Conservation (phyloP, 2,888 invertebrate species). For the Ferdinandea cuprea region DNA sequence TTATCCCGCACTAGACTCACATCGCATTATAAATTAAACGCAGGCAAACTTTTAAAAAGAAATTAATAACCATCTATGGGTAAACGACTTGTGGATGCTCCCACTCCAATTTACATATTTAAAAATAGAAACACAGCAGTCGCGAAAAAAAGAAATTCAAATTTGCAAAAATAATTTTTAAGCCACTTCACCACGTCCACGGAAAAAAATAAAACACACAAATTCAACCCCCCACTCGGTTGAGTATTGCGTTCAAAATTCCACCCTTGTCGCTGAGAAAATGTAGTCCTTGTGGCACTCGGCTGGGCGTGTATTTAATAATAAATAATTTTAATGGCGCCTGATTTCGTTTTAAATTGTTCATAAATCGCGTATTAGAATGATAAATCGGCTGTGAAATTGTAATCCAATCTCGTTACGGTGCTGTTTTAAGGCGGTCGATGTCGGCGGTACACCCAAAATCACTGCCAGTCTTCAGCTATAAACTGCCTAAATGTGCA, state of each 20-base stretch:
- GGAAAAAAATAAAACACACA: background rate
- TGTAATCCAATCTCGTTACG: conserved; percentile 76
- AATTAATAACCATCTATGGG: conserved; percentile 44
- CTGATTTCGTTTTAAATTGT: conserved; percentile 79
- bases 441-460: conserved; percentile 27
- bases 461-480: conserved; percentile 54
- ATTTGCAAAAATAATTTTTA: conserved; percentile 61
- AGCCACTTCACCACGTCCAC: conserved; percentile 36
- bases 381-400: conserved; percentile 81
- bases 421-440: conserved; percentile 20
- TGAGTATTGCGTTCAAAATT: background rate
- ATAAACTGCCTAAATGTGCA: conserved; percentile 6
- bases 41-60: conserved; percentile 49
- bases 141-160: conserved; percentile 52
- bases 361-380: conserved; percentile 81
- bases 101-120: conserved; percentile 67
- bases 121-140: conserved; percentile 55
- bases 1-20: background rate
- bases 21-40: conserved; percentile 52
- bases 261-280: background rate
- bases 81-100: conserved; percentile 28
- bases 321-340: conserved; percentile 79
- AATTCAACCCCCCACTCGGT: background rate
- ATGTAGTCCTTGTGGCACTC: conserved; percentile 21
- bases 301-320: conserved; percentile 73